Evolutionary conservation across 2,888 invertebrate genomes (phyloP), one percentile per base, ranked within the genome.

Genomic region (Euclidia mi): DNA sequence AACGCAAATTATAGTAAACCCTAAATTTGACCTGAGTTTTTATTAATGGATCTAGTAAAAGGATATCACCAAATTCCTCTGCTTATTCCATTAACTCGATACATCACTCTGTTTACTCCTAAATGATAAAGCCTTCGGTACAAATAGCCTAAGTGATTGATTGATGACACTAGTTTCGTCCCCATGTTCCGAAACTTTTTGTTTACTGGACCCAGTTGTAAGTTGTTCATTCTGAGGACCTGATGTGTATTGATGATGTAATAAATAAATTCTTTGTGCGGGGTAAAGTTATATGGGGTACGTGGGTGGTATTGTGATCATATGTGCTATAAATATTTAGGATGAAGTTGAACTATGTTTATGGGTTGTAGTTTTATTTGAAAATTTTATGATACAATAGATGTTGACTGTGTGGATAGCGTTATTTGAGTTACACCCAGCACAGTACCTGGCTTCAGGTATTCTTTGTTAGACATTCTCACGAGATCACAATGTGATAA

Each of bases 121-220:
- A 53, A 45, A 52, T 41, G 40, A 57, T 35, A 28, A 41, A 56
- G 52, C 42, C 38, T 28, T 78, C 74, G 69, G n/a, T 77, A 81
- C 81, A 80, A 82, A 84, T 77, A 66, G 62, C 78, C 79, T 44
- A 50, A 50, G 56, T 82, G 88, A 89, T 88, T 89, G 89, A 89
- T 89, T 71, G 87, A 89, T 86, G 87, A 67, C 72, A 65, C 78
- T 78, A 78, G 83, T 84, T 83, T 63, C 63, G n/a, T n/a, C n/a
- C n/a, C n/a, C n/a, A n/a, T n/a, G 77, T 77, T 82, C 78, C 73
- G 40, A 76, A 87, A 88, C 70, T 88, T 90, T 89, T 89, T 89
- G 88, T 87, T 86, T 85, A 79, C 79, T 58, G 63, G 65, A 74
- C 78, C 53, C 59, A 76, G 69, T 76, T 71, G n/a, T n/a, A 73